Base-by-base conservation (phyloP, 2,113 vertebrate species). In the Dromaius novaehollandiae region DNA sequence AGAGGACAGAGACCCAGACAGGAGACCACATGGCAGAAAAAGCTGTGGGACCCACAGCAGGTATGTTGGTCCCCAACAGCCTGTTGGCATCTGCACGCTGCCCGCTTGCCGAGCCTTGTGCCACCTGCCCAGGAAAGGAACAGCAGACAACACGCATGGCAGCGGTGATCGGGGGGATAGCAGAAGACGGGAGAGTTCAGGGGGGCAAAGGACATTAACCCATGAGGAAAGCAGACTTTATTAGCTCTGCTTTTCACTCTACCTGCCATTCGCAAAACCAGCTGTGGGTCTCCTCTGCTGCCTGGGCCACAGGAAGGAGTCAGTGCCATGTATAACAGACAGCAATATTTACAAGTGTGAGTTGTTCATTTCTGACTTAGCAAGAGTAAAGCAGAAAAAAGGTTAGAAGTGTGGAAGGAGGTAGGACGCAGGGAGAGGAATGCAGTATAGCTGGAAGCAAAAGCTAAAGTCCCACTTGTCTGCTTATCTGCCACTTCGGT, bases 261-360 rank as follows among this genome's bases (percentile, higher is more conserved):
- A 61, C n/a, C 21, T 30, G 24, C 9, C 11, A 10, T 61, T 69
- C 28, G 12, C 20, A 26, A 38, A 83, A 36, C 28, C 9, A 21
- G 3, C 26, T 1, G 0, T 11, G 21, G 26, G n/a, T 16, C 3
- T 44, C 6, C n/a, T 56, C 40, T 71, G 25, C 11, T 60, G 15
- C 9, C 28, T 0, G 0, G 7, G 28, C 4, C 21, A 53, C 12
- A n/a, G 25, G 40, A 66, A 79, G 12, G 16, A 42, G 34, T 4
- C 17, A 17, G 28, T 18, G 16, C 2, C 58, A 42, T 21, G 19
- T 30, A 14, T 21, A 28, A 19, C 24, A 32, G 58, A 12, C 4
- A 24, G 30, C 9, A 50, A 5, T 26, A 11, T 64, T 34, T 46
- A 16, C 12, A 68, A 32, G 24, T 9, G 13, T 11, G 7, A 74